These are phyloP conservation scores for Syngnathus rostellatus DNA, from an alignment of 2,797 vertebrate genomes.

Conservation along the genomic window DNA sequence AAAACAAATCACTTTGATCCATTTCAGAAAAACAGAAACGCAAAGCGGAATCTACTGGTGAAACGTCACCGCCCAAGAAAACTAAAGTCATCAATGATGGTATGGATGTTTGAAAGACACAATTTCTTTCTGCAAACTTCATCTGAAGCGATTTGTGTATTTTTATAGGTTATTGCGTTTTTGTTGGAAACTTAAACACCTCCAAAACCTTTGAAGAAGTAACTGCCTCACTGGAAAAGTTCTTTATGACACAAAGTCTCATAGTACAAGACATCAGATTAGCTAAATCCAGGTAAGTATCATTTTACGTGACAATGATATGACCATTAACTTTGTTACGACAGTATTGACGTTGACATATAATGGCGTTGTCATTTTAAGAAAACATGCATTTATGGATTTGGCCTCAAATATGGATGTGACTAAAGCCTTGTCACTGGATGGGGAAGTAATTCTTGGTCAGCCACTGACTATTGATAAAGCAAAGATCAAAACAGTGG, in stretches of 20 bases:
- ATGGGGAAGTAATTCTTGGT: conserved; percentile 78
- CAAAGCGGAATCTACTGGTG: conserved; percentile 6
- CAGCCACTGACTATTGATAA: conserved; percentile 77
- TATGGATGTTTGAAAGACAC: conserved; percentile 16
- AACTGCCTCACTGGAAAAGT: conserved; percentile 69
- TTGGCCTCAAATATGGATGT: conserved; percentile 79
- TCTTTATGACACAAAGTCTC: conserved; percentile 78
- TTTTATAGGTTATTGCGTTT: conserved; percentile 68
- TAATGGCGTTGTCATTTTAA: conserved; percentile 33
- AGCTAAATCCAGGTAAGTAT: conserved; percentile 73
- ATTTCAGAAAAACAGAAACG: conserved; percentile 38
- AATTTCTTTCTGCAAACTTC: neutral
- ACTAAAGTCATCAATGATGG: conserved; percentile 39
- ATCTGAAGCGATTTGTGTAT: neutral
- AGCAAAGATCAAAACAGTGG: conserved; percentile 63
- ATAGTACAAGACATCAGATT: conserved; percentile 77
- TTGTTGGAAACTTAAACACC: conserved; percentile 76
- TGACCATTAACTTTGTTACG: neutral
- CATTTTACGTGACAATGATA: neutral
- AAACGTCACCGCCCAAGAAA: conserved; percentile 42
- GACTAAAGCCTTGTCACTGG: conserved; percentile 79
- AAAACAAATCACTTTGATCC: neutral
- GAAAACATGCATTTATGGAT: conserved; percentile 83
- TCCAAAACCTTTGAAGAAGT: conserved; percentile 75
- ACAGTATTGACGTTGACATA: neutral